Conservation (phyloP, 2,113 vertebrate species). For the Actenoides lindsayi region DNA sequence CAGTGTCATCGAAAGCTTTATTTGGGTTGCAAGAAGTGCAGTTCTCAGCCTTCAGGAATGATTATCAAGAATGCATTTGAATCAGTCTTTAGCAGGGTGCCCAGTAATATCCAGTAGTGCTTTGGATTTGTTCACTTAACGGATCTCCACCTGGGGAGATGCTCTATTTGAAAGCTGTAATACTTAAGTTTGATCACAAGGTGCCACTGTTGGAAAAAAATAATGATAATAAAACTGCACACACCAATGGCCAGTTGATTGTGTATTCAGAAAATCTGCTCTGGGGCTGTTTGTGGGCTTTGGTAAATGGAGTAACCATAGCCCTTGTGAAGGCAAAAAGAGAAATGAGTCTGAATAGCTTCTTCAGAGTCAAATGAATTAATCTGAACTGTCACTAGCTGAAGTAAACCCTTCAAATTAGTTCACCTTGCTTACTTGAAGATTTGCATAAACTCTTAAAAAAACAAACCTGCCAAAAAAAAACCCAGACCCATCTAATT, state of each 20-base stretch:
- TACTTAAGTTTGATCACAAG: background rate
- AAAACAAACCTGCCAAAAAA: no score
- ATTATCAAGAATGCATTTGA: background rate
- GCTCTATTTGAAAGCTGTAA: background rate
- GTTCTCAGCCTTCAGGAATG: background rate
- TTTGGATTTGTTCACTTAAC: background rate
- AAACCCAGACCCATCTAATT: background rate
- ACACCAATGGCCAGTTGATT: background rate
- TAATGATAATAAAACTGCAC: constrained; percentile 17
- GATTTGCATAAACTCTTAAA: background rate
- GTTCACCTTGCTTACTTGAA: background rate
- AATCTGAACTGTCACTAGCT: background rate
- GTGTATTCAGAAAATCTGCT: background rate
- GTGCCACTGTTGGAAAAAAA: background rate
- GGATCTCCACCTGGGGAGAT: background rate
- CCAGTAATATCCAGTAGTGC: background rate
- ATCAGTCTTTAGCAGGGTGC: background rate
- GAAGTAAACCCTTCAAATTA: background rate
- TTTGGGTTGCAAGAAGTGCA: background rate
- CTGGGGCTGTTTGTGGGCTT: background rate
- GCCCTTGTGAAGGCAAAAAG: background rate
- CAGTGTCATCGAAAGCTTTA: background rate
- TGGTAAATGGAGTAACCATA: background rate
- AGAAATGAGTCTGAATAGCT: background rate
- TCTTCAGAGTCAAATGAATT: background rate